Evolutionary conservation across 2,113 vertebrate species (phyloP).

Genomic region (Poeciliopsis occidentalis): DNA sequence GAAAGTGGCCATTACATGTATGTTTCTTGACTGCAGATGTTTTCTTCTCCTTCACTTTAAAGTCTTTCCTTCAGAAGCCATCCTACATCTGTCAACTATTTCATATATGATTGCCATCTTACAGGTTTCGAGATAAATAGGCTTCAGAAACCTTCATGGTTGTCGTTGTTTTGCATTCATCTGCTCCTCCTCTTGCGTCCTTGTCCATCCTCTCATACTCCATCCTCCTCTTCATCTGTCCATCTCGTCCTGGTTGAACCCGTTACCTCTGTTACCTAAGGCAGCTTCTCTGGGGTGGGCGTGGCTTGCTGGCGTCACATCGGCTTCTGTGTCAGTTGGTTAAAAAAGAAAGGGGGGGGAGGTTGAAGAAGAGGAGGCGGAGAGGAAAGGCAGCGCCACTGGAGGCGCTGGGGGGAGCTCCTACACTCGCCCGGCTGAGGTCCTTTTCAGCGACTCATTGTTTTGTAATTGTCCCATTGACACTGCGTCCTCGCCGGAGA

Average conservation of each 20-base stretch:
- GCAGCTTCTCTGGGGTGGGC: constrained; percentile 54
- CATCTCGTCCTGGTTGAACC: constrained; percentile 49
- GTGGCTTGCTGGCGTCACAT: constrained; percentile 63
- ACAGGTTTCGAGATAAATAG: neutral
- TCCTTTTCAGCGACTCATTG: constrained; percentile 68
- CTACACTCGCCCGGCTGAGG: constrained; percentile 24
- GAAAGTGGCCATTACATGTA: neutral
- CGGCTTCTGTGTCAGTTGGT: constrained; percentile 52
- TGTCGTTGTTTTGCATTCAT: neutral
- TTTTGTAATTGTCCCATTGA: constrained; percentile 79
- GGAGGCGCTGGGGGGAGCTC: neutral
- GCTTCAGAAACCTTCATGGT: neutral
- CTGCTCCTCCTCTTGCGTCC: neutral
- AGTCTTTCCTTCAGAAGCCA: neutral
- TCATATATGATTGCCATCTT: neutral
- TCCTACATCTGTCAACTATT: neutral
- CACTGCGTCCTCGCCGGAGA: constrained; percentile 55
- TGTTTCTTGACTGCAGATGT: no score
- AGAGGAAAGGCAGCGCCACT: constrained; percentile 37
- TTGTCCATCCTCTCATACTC: neutral
- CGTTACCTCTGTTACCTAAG: constrained; percentile 74
- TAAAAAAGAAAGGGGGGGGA: neutral
- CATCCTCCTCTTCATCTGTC: constrained; percentile 1
- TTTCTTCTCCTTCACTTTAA: no score
- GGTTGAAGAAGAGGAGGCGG: constrained; percentile 31